Base-by-base conservation (phyloP, 2,888 invertebrate genomes). In the Andrena bucephala region DNA sequence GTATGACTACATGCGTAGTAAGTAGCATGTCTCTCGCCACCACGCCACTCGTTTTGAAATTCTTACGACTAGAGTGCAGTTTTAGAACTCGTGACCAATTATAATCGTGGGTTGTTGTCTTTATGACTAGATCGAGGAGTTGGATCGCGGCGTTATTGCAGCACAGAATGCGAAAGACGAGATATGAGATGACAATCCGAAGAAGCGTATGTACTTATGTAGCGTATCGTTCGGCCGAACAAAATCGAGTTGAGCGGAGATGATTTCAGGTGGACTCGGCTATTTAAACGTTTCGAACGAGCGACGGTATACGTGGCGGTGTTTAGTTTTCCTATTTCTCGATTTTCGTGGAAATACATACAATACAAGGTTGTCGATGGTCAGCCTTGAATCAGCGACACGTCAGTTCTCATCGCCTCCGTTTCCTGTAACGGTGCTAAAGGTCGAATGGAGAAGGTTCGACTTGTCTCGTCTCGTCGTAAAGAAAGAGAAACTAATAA, bases 261-360 rank as follows among this genome's bases (percentile, higher is more conserved):
- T 24, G 16, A 59, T 59, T 59, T 59, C 29, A 29, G 59, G 0
- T 16, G 29, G 59, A 59, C 16, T 27, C 13, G 16, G 16, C 16
- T 42, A 42, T 1, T 42, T 4, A 16, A 59, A 59, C 59, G 6
- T 29, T 33, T 4, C 16, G 42, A 42, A 42, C 42, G 42, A 13
- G n/a, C 31, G 10, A 66, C 8, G 16, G 3, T 20, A 20, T 29
- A 42, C 65, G 29, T n/a, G n/a, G 54, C 48, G 42, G 13, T 13
- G 42, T 42, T 42, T 63, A 50, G 29, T 20, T 29, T 62, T 16
- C 13, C 24, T 16, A 16, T 33, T 42, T 60, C 20, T 50, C 27
- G 6, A 88, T 75, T 86, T 88, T 86, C 89, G 74, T 68, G 70
- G 72, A 77, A 83, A 78, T 87, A 87, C 87, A 78, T 87, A 87